Conservation (phyloP, 2,113 vertebrate genomes). For the Pelobates fuscus region DNA sequence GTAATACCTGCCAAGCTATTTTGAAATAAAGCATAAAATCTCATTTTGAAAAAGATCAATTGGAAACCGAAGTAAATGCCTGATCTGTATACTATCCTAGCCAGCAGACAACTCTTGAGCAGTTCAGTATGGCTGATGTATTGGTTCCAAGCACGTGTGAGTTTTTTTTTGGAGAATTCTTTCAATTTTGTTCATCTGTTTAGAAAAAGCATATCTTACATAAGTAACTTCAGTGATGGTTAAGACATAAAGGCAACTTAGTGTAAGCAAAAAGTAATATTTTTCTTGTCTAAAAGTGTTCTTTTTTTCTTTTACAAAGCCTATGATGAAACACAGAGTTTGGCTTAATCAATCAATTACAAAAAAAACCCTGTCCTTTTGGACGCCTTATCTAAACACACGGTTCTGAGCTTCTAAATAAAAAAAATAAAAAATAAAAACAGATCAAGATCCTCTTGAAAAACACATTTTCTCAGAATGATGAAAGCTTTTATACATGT, state of each 20-base stretch:
- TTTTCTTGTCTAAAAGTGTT: background rate
- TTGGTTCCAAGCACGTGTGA: constrained; percentile 19
- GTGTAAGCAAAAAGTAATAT: constrained; percentile 15
- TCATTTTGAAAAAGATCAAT: no score
- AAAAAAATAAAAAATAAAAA: background rate
- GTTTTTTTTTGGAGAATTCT: background rate
- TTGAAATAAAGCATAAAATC: background rate
- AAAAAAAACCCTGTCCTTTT: background rate
- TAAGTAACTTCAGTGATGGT: constrained; percentile 9
- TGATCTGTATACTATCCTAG: background rate
- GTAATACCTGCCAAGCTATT: background rate
- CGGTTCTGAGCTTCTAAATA: background rate
- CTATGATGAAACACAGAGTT: constrained; percentile 24
- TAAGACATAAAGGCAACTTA: constrained; percentile 12
- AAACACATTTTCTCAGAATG: no score
- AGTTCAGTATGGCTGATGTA: constrained; percentile 27
- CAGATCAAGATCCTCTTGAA: no score
- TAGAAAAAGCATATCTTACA: background rate
- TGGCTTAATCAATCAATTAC: constrained; percentile 1
- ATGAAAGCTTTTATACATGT: no score
- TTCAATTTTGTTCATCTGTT: constrained; percentile 9
- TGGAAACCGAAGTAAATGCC: background rate
- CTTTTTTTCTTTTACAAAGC: constrained; percentile 3
- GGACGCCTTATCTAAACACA: background rate
- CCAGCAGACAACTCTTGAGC: constrained; percentile 10